Evolutionary conservation across 2,888 invertebrate species (phyloP).

Genomic region (Hecatera dysodea): DNA sequence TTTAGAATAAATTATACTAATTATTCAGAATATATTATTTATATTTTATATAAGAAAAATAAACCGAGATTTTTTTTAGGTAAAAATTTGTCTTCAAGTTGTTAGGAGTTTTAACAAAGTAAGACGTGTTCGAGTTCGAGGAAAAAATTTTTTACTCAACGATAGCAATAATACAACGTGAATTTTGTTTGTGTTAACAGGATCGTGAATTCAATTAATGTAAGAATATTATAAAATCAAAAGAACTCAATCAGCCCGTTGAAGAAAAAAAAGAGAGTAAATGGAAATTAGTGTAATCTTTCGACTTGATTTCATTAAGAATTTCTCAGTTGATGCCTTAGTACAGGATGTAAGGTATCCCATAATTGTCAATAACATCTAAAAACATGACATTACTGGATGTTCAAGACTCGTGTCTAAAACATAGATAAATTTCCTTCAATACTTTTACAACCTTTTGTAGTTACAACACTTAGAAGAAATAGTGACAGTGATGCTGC

Average conservation of each 20-base stretch:
- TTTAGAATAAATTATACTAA: background rate
- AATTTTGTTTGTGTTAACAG: no score
- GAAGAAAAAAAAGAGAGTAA: no score
- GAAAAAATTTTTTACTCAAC: background rate
- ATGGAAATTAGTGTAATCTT: no score
- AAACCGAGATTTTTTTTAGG: background rate
- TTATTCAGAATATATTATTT: slow-evolving; percentile 1
- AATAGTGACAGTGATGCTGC: background rate
- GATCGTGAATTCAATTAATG: no score
- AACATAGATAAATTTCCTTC: background rate
- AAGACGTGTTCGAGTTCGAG: background rate
- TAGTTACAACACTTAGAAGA: background rate
- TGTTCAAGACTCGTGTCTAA: no score
- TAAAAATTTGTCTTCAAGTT: background rate
- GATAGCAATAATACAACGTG: background rate
- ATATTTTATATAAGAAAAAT: background rate
- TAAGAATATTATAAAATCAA: no score
- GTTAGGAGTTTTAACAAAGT: background rate
- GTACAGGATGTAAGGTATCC: no score
- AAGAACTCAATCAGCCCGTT: no score
- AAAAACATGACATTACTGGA: no score
- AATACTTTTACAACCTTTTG: background rate
- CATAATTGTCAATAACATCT: no score
- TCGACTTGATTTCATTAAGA: no score
- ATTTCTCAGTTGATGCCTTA: no score